Conservation (phyloP, 2,113 vertebrate genomes). For the Tauraco erythrolophus region DNA sequence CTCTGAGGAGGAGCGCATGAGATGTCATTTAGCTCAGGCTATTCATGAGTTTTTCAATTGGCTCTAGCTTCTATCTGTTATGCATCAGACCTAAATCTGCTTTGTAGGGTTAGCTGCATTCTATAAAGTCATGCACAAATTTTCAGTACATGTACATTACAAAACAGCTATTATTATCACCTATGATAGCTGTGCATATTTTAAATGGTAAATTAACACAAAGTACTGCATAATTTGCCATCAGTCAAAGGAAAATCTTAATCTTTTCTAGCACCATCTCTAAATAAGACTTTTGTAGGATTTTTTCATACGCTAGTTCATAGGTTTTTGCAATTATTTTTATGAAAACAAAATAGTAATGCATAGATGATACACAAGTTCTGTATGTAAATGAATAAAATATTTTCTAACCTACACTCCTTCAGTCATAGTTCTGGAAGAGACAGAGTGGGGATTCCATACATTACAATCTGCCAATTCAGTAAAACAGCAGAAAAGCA, state of each 20-base stretch:
- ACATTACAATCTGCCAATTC: background rate
- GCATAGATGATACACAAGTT: background rate
- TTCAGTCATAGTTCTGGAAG: background rate
- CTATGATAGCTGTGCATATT: background rate
- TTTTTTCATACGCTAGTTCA: background rate
- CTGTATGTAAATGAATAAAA: background rate
- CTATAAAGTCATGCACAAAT: background rate
- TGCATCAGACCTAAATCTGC: background rate
- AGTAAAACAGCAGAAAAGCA: background rate
- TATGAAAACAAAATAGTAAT: background rate
- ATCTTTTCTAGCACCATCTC: background rate
- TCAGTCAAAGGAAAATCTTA: background rate
- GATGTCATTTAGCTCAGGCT: background rate
- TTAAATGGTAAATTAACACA: background rate
- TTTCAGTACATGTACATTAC: background rate
- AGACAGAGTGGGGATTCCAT: background rate
- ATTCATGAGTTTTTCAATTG: background rate
- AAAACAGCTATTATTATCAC: background rate
- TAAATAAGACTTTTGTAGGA: background rate
- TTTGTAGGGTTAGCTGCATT: background rate
- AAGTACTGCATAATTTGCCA: background rate
- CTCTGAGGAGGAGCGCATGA: background rate
- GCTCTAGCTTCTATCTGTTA: background rate
- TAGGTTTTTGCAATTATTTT: background rate
- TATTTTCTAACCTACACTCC: background rate